phyloP scores from a whole-genome alignment of 2,113 vertebrate genomes.

The Speoplatyrhinus poulsoni region DNA sequence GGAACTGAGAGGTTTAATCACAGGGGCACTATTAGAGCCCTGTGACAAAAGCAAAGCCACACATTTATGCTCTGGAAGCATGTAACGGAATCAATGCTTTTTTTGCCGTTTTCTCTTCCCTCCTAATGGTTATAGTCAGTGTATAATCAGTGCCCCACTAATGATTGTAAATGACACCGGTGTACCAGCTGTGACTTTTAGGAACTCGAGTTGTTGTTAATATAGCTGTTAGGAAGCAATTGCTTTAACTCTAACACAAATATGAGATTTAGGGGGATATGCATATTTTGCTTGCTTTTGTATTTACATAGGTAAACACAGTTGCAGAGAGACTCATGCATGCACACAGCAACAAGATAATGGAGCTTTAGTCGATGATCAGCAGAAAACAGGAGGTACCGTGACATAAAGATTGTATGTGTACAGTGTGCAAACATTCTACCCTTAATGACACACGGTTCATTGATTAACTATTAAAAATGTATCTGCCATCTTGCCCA shows the following conservation, averaged over 20 bases:
- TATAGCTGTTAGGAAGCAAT: constrained; percentile 56
- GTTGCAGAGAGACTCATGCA: constrained; percentile 4
- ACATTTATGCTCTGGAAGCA: constrained; percentile 5
- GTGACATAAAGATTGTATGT: too few species aligned
- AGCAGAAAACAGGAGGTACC: too few species aligned
- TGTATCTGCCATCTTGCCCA: too few species aligned
- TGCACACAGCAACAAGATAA: not conserved
- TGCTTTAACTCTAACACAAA: constrained; percentile 28
- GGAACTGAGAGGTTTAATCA: constrained; percentile 23
- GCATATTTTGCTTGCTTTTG: not conserved
- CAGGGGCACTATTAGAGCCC: constrained; percentile 14
- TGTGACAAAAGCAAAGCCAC: constrained; percentile 16
- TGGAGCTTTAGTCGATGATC: too few species aligned
- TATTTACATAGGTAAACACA: constrained; percentile 5
- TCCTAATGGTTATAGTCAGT: constrained; percentile 24
- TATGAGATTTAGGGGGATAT: constrained; percentile 4
- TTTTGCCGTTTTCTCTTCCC: not conserved
- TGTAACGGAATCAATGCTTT: constrained; percentile 10
- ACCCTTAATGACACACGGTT: too few species aligned
- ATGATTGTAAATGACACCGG: constrained; percentile 57
- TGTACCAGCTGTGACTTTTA: constrained; percentile 52
- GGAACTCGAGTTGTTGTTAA: constrained; percentile 48
- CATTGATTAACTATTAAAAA: too few species aligned
- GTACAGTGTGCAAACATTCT: too few species aligned
- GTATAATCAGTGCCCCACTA: constrained; percentile 56